Percentiles rank a stretch among this genome's conserved stretches.
phyloP scores from a whole-genome alignment of 2,113 vertebrate genomes.

The Daboia siamensis region DNA sequence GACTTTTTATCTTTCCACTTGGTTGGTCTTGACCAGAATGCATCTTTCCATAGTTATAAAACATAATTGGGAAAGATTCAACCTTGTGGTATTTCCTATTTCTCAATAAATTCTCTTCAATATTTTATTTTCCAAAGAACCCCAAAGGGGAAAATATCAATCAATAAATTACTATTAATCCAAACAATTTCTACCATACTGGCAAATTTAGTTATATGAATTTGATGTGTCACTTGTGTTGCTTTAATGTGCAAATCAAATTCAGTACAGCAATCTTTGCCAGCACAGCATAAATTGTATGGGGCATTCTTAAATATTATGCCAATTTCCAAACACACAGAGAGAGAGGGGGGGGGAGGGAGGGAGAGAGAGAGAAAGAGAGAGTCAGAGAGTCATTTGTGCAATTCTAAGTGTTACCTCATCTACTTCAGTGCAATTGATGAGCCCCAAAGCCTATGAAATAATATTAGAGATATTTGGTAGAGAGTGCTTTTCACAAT shows the following conservation, averaged over 20 bases:
- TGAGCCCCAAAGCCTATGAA: background rate
- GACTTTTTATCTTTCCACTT: background rate
- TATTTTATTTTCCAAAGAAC: background rate
- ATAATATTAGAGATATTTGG: background rate
- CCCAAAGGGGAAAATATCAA: background rate
- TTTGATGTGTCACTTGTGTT: background rate
- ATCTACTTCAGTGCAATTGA: background rate
- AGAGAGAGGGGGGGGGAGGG: too few relatives aligned
- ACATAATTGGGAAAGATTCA: background rate
- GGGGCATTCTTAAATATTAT: background rate
- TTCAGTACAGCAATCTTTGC: background rate
- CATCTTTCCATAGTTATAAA: background rate
- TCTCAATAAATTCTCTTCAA: background rate
- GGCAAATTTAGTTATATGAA: background rate
- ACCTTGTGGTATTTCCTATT: background rate
- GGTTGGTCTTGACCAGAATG: background rate
- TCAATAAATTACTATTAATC: background rate
- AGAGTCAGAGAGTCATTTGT: background rate
- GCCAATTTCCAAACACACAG: background rate
- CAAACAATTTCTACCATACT: background rate
- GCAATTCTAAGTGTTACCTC: background rate
- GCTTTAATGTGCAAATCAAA: background rate
- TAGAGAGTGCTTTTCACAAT: background rate
- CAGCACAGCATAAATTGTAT: background rate
- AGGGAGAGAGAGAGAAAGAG: too few relatives aligned